Base-by-base conservation (phyloP, 2,113 vertebrate species). In the Oreochromis tanganicae region DNA sequence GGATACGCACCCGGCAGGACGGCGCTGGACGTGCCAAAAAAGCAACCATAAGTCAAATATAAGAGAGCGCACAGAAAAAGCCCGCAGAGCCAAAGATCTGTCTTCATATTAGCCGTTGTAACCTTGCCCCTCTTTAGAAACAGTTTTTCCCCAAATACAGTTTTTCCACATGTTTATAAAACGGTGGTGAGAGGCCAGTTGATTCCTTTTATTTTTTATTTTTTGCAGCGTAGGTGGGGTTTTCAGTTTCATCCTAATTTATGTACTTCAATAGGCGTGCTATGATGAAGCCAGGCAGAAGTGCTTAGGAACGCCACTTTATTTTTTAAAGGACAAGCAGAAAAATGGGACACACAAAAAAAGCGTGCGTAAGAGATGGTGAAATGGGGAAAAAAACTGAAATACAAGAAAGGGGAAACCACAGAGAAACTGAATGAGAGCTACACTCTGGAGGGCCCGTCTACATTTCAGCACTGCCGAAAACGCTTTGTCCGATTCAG, bases 381-480 rank as follows among this genome's bases (percentile, higher is more conserved):
- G 79, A 38, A 50, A 56, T 9, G 80, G 50, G 56, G 34, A 19
- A 48, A 85, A 75, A 19, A 55, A 24, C 24, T 24, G 38, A 27
- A 48, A 38, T 54, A 66, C 32, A 57, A n/a, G 68, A 71, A 50
- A 80, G 71, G 34, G 87, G 68, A 68, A 63, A 91, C 75, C 32
- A 50, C 85, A 83, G 63, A 63, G 73, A 55, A 73, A 57, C 56
- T 84, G 73, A 87, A 88, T 78, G 82, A 91, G 84, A 34, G 87
- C 61, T 83, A 41, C 90, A 88, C 88, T 89, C 84, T 73, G 68
- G 83, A 97, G 81, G 96, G 93, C 85, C 89, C 93, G 94, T 95
- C 97, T 96, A 92, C 96, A 97, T 98, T 98, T 98, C 97, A 98
- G 96, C 97, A 95, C 96, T 97, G 96, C 97, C 96, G 94, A 98